phyloP scores from a whole-genome alignment of 2,888 invertebrate species.

The Panopea generosa region DNA sequence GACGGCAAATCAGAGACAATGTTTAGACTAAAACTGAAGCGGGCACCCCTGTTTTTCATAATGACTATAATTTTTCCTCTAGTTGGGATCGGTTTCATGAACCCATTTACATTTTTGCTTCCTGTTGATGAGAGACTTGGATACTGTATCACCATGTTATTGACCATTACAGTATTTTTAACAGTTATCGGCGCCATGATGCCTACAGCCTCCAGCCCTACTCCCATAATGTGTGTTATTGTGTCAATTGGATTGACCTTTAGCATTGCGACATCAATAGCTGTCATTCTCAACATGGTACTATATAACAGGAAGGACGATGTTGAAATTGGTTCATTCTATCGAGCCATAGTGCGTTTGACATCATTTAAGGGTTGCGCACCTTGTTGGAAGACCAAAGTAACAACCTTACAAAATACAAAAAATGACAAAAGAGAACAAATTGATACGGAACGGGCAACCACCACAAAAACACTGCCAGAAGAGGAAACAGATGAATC shows the following conservation, averaged over 20 bases:
- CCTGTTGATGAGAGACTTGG: slow-evolving; percentile 13
- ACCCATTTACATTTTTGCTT: slow-evolving; percentile 10
- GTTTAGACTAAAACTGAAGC: slow-evolving; percentile 12
- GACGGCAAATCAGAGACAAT: slow-evolving; percentile 3
- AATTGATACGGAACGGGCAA: neutral
- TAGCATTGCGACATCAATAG: neutral
- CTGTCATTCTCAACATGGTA: slow-evolving; percentile 7
- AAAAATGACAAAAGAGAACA: neutral
- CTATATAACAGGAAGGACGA: slow-evolving; percentile 4
- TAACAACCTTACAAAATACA: neutral
- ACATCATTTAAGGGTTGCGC: neutral
- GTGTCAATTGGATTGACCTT: neutral
- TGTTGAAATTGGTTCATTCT: neutral
- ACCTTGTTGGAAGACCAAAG: neutral
- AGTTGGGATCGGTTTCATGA: neutral
- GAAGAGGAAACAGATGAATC: neutral
- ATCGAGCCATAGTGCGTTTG: neutral
- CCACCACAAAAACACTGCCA: neutral
- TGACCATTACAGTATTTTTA: slow-evolving; percentile 15
- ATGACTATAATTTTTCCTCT: slow-evolving; percentile 11
- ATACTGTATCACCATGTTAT: neutral
- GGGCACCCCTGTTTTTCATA: slow-evolving; percentile 5
- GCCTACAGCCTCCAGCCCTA: slow-evolving; percentile 9
- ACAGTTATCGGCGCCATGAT: slow-evolving; percentile 5
- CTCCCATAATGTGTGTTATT: neutral